These are phyloP conservation scores for Eupithecia exiguata DNA, from an alignment of 2,888 invertebrate genomes.

Conservation along the genomic window DNA sequence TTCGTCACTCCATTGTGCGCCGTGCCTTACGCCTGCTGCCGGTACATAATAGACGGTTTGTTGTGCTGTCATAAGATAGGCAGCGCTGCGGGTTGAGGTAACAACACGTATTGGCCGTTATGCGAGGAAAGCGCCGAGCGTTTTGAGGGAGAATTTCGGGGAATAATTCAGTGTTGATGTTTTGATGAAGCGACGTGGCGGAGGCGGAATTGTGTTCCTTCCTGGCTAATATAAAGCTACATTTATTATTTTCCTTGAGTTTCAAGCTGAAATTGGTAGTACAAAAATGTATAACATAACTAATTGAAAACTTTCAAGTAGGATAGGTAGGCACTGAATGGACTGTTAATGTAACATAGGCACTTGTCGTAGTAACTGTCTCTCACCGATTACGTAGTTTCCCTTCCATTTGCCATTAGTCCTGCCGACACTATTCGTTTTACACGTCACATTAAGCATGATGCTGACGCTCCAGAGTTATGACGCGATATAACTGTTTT, in stretches of 20 bases:
- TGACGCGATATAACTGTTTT: slow-evolving; percentile 52
- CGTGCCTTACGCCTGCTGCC: slow-evolving; percentile 29
- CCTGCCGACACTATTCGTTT: slow-evolving; percentile 58
- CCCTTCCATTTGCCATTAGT: slow-evolving; percentile 30
- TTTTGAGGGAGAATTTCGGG: slow-evolving; percentile 21
- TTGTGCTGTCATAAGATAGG: slow-evolving; percentile 39
- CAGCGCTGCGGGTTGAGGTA: slow-evolving; percentile 26
- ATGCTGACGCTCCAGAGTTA: slow-evolving; percentile 57
- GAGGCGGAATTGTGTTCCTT: slow-evolving; percentile 10
- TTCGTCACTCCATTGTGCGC: slow-evolving; percentile 58
- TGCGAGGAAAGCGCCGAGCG: slow-evolving; percentile 1
- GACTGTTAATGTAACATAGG: not conserved
- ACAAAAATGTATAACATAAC: not conserved
- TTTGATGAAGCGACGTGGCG: slow-evolving; percentile 15
- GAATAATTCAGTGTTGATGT: slow-evolving; percentile 22
- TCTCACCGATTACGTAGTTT: not conserved
- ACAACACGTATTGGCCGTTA: slow-evolving; percentile 32
- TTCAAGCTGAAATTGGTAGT: not conserved
- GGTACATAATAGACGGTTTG: slow-evolving; percentile 40
- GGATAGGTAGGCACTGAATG: not conserved
- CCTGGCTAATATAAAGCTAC: slow-evolving; percentile 4
- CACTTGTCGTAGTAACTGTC: not conserved
- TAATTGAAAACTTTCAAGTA: not conserved
- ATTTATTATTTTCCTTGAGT: not conserved
- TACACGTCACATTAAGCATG: slow-evolving; percentile 68